phyloP scores from a whole-genome alignment of 2,888 invertebrate species.

The Clitarchus hookeri region DNA sequence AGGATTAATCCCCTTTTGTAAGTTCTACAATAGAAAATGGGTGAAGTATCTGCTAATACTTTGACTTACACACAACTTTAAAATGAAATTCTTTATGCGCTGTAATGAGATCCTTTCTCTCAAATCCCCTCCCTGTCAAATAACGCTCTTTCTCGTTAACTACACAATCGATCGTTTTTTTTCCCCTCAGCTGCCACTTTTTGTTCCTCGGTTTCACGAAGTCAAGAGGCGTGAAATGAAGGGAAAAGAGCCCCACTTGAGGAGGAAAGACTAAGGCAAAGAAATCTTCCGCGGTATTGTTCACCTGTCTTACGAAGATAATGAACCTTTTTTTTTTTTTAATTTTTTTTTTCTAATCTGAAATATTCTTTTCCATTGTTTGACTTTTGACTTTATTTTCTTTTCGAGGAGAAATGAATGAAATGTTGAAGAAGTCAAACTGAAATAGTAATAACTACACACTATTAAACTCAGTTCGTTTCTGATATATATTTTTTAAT shows the following conservation, averaged over 20 bases:
- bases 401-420: neutral
- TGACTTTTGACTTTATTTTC: neutral
- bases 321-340: neutral
- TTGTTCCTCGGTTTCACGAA: neutral
- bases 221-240: neutral
- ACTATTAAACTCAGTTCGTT: neutral
- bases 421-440: neutral
- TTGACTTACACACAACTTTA: neutral
- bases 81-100: neutral
- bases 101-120: neutral
- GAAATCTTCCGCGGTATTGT: conserved; percentile 7
- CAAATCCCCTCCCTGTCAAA: neutral
- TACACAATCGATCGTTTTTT: neutral
- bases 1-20: no score
- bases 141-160: neutral
- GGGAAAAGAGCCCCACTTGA: neutral
- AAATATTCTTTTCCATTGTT: neutral
- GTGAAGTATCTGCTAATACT: no score
- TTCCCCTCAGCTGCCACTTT: neutral
- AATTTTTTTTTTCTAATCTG: neutral
- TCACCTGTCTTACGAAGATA: conserved; percentile 6
- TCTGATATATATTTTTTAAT: neutral
- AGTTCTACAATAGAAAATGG: no score
- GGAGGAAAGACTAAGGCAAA: neutral
- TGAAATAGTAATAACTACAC: neutral